A percentile compares a stretch with the other conserved stretches of the same genome.
Evolutionary conservation across 2,797 vertebrate genomes (phyloP).

Genomic region (Taeniopygia guttata): DNA sequence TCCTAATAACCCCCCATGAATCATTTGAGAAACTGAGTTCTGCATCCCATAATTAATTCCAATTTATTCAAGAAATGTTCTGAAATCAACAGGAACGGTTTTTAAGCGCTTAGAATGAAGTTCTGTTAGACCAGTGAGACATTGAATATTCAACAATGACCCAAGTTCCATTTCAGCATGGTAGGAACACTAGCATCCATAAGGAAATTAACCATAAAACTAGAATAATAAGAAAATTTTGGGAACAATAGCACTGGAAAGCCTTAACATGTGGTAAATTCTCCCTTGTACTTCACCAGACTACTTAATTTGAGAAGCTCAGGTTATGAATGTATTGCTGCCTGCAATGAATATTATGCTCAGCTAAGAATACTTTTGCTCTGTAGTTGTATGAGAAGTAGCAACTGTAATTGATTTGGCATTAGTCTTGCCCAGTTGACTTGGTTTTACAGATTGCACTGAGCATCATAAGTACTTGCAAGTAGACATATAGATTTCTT

Average conservation of each 20-base stretch:
- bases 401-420: conserved; percentile 27
- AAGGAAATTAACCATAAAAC: neutral
- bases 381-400: neutral
- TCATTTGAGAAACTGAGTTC: neutral
- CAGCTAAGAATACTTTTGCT: neutral
- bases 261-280: neutral
- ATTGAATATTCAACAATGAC: neutral
- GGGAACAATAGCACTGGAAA: neutral
- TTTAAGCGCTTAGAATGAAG: neutral
- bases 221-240: neutral
- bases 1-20: neutral
- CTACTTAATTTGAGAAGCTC: neutral
- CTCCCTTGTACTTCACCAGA: neutral
- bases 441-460: conserved; percentile 16
- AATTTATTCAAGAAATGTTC: neutral
- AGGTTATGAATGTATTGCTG: neutral
- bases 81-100: neutral
- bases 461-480: neutral
- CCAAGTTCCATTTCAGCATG: neutral
- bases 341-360: neutral
- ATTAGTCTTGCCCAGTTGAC: conserved; percentile 26
- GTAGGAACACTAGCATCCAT: neutral
- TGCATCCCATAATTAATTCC: neutral
- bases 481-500: neutral
- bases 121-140: neutral